A percentile compares a stretch with the other conserved stretches of the same genome.
These are phyloP conservation scores for Ischnus inquisitorius DNA, from an alignment of 2,888 invertebrate species.

Conservation along the genomic window DNA sequence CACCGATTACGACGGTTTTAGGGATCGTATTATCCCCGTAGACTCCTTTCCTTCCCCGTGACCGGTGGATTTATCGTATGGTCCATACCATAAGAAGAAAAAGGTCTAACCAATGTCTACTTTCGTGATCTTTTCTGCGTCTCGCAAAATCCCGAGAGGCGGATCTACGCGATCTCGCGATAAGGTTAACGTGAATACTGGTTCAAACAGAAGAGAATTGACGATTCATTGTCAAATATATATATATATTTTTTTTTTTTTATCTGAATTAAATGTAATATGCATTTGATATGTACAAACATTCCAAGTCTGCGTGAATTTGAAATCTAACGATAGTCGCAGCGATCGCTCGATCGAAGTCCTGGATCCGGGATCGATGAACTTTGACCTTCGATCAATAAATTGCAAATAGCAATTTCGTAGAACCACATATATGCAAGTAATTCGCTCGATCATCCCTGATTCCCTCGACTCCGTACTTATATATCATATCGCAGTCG, in stretches of 20 bases:
- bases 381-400: too few relatives aligned
- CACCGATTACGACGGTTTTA: conserved; percentile 40
- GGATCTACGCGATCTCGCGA: too few relatives aligned
- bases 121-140: conserved; percentile 15
- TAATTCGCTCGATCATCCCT: background rate
- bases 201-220: background rate
- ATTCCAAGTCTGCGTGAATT: too few relatives aligned
- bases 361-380: too few relatives aligned
- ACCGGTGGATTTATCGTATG: conserved; percentile 38
- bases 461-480: background rate
- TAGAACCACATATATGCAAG: background rate
- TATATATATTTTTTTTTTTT: background rate
- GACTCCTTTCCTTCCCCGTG: conserved; percentile 19
- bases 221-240: background rate
- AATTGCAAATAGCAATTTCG: too few relatives aligned
- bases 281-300: too few relatives aligned
- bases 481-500: conserved; percentile 9
- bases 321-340: too few relatives aligned
- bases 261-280: too few relatives aligned
- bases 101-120: conserved; percentile 27
- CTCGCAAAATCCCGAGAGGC: background rate
- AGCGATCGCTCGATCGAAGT: too few relatives aligned
- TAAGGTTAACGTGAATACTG: background rate
- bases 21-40: conserved; percentile 29
- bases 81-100: conserved; percentile 33